These are phyloP conservation scores for Gastrophysa polygoni DNA, from an alignment of 2,888 invertebrate species.

Conservation along the genomic window DNA sequence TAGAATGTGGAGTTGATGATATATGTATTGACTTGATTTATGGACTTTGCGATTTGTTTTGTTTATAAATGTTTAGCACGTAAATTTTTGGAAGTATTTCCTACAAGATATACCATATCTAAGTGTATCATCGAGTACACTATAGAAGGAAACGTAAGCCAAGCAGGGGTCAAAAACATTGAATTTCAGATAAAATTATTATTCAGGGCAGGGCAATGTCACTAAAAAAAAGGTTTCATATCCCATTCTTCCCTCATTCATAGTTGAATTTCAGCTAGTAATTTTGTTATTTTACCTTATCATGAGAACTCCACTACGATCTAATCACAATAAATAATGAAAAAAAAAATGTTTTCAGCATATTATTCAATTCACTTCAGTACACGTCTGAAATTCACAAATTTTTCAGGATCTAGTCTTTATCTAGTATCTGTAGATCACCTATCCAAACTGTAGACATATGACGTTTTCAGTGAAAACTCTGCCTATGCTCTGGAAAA, in stretches of 20 bases:
- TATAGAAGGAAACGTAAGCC: background rate
- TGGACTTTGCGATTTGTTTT: too few relatives aligned
- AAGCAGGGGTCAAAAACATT: background rate
- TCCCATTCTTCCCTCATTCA: background rate
- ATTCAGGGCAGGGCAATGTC: conserved; percentile 16
- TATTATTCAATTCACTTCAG: background rate
- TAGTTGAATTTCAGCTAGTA: background rate
- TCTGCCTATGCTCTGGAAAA: background rate
- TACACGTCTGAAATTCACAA: background rate
- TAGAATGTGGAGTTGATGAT: too few relatives aligned
- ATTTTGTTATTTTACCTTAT: conserved; percentile 1
- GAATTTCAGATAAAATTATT: conserved; percentile 1
- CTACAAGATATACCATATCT: too few relatives aligned
- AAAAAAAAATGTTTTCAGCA: background rate
- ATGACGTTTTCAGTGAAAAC: background rate
- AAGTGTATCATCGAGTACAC: too few relatives aligned
- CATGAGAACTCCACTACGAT: background rate
- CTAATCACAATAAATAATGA: background rate
- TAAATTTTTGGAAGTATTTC: too few relatives aligned
- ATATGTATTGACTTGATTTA: too few relatives aligned
- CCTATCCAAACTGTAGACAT: too few relatives aligned
- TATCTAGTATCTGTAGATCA: too few relatives aligned
- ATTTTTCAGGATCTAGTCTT: background rate
- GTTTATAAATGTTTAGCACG: too few relatives aligned
- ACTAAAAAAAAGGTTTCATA: background rate